Evolutionary conservation across 2,797 vertebrate genomes (phyloP).

Genomic region (Mus spretus): DNA sequence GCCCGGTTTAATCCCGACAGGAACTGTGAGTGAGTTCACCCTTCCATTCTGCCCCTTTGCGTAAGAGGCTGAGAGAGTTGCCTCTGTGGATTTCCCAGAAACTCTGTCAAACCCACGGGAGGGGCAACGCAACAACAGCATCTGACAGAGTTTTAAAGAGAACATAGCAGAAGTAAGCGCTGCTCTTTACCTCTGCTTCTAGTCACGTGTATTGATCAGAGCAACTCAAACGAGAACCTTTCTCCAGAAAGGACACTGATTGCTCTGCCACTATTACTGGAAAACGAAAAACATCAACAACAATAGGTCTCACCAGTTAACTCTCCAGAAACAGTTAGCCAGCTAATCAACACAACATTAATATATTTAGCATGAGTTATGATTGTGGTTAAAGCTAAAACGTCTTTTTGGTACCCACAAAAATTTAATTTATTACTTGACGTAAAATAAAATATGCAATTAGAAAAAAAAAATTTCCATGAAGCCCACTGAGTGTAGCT

Average conservation of each 20-base stretch:
- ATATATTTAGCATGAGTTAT: conserved; percentile 28
- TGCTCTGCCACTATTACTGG: background rate
- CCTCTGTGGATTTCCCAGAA: conserved; percentile 47
- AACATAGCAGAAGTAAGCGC: background rate
- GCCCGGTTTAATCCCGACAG: conserved; percentile 58
- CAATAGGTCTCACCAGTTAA: background rate
- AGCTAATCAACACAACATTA: conserved; percentile 24
- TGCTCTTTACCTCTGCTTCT: background rate
- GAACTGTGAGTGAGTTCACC: conserved; percentile 55
- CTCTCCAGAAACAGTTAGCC: background rate
- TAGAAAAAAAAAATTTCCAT: conserved; percentile 56
- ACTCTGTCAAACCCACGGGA: background rate
- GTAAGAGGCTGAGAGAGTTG: conserved; percentile 5
- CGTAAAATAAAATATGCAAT: conserved; percentile 62
- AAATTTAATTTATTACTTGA: conserved; percentile 68
- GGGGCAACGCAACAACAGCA: background rate
- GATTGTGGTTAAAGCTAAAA: conserved; percentile 34
- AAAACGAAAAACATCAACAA: conserved; percentile 24
- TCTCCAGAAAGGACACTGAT: background rate
- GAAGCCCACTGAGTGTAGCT: conserved; percentile 39
- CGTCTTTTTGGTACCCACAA: conserved; percentile 16
- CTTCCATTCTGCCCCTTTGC: conserved; percentile 22
- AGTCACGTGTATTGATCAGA: background rate
- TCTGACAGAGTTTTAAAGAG: conserved; percentile 18
- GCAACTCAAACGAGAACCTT: conserved; percentile 29